Evolutionary conservation across 2,113 vertebrate species (phyloP), one percentile per base, ranked within the genome.

Genomic region (Gobio gobio): DNA sequence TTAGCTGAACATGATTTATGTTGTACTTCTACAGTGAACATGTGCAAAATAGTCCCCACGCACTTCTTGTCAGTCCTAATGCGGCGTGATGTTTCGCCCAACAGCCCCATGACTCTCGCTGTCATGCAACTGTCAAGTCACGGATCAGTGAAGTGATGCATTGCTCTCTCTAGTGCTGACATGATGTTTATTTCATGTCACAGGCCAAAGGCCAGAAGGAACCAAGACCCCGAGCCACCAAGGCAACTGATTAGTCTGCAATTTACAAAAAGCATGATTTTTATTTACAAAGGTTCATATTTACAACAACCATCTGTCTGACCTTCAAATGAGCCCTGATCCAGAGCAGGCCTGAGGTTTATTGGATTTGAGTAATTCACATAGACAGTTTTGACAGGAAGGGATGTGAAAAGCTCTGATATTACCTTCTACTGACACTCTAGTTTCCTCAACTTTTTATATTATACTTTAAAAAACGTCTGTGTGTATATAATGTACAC

Each of bases 151-250:
- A 88, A 89, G 89, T 91, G 86, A 89, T 78, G 91, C 88, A 78
- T 93, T 87, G 88, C 56, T 78, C 87, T 82, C 86, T 85, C 84
- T 75, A 56, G 10, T 86, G 89, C 85, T 91, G 91, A 90, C 90
- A 90, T 82, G 74, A 77, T 86, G 86, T 89, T 90, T 84, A 82
- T 79, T 84, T 87, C 72, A 74, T 61, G 68, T 83, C 86, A 82
- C 24, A 85, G 89, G 90, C 72, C 87, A 14, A 89, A 90, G 90
- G 90, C 92, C 88, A 63, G 82, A 89, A 84, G 85, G 74, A 81
- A 86, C 54, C 59, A 63, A 63, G 77, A 78, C 88, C 85, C 47
- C 2, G 4, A 43, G 58, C 73, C n/a, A 70, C 8, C 18, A 51
- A 33, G 74, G 13, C 82, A 90, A 89, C 3, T 89, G 90, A 91